Percentiles rank a stretch among this genome's conserved stretches.
phyloP scores from a whole-genome alignment of 2,888 invertebrate species.

The Drosophila emarginata region DNA sequence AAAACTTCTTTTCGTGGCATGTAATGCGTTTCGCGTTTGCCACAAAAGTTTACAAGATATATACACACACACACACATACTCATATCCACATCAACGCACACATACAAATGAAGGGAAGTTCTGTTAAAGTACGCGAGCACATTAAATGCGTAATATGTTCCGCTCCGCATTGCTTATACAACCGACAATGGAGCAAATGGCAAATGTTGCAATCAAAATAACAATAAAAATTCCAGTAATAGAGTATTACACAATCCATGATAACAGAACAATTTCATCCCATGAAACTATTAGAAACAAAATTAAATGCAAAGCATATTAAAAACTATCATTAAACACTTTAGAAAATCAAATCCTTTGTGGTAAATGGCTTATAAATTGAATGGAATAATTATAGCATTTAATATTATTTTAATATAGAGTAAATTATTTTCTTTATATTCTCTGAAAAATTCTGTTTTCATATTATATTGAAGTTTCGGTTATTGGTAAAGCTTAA shows the following conservation, averaged over 20 bases:
- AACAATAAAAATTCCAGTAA: slow-evolving; percentile 22
- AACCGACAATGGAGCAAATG: slow-evolving; percentile 44
- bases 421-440: too few species aligned
- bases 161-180: slow-evolving; percentile 51
- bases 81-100: slow-evolving; percentile 21
- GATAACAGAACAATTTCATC: not conserved
- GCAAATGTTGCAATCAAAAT: slow-evolving; percentile 11
- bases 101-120: slow-evolving; percentile 38
- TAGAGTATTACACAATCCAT: not conserved
- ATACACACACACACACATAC: slow-evolving; percentile 28
- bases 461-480: too few species aligned
- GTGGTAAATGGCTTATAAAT: not conserved
- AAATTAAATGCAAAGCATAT: not conserved
- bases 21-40: slow-evolving; percentile 62
- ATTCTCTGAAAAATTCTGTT: too few species aligned
- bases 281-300: not conserved
- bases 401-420: not conserved
- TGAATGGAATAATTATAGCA: not conserved
- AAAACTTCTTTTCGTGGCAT: slow-evolving; percentile 41
- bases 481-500: too few species aligned
- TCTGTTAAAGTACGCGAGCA: slow-evolving; percentile 65
- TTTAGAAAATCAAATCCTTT: too few species aligned
- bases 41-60: slow-evolving; percentile 69
- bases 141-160: slow-evolving; percentile 77
- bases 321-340: too few species aligned